Conservation (phyloP, 2,113 vertebrate genomes). For the Oreochromis niloticus region DNA sequence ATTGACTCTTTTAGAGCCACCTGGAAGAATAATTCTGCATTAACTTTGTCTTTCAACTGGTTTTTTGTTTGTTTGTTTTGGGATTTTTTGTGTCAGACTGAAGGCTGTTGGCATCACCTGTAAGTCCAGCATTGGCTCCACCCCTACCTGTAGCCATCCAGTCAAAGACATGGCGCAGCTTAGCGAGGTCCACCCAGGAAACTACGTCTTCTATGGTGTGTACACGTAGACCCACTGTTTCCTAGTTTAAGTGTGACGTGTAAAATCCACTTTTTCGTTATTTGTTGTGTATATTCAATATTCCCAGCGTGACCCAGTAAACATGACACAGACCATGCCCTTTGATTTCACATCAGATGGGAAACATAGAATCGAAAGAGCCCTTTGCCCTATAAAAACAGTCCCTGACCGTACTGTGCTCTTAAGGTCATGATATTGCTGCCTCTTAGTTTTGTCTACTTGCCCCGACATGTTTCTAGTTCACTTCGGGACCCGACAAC, state of each 20-base stretch:
- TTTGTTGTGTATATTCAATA: not conserved
- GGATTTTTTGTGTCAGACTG: too few relatives aligned
- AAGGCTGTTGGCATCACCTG: too few relatives aligned
- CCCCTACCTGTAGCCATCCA: conserved; percentile 81
- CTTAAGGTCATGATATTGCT: not conserved
- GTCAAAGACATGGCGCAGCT: conserved; percentile 77
- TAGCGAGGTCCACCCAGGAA: conserved; percentile 83
- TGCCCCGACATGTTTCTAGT: not conserved
- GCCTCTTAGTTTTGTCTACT: not conserved
- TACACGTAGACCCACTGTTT: conserved; percentile 33
- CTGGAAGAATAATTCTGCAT: too few relatives aligned
- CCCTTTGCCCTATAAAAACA: not conserved
- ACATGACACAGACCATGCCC: not conserved
- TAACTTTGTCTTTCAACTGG: too few relatives aligned
- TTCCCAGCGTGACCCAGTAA: not conserved
- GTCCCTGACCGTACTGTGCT: not conserved
- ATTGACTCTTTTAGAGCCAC: too few relatives aligned
- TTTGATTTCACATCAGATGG: not conserved
- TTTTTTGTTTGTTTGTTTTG: too few relatives aligned
- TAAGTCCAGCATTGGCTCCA: conserved; percentile 77
- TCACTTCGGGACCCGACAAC: not conserved
- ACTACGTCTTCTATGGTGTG: conserved; percentile 81
- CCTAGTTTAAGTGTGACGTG: not conserved
- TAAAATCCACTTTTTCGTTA: not conserved
- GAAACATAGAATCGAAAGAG: fast-evolving